Conservation (phyloP, 2,113 vertebrate species). For the Zosterops hypoxanthus region DNA sequence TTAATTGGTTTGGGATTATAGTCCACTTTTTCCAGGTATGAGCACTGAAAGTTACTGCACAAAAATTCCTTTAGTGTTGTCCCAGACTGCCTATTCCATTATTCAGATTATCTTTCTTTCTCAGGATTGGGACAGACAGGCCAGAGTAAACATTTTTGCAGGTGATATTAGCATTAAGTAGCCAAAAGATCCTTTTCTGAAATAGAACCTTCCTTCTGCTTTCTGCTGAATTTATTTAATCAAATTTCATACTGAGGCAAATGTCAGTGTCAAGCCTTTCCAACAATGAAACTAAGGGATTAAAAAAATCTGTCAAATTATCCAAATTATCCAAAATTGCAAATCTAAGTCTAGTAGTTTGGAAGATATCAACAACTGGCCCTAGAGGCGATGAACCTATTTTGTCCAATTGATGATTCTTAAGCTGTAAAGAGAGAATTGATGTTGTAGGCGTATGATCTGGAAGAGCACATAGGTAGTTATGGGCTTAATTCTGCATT, state of each 20-base stretch:
- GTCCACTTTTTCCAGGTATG: neutral
- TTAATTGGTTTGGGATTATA: neutral
- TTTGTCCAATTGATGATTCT: neutral
- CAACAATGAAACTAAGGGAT: neutral
- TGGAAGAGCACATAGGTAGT: neutral
- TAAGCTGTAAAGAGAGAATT: neutral
- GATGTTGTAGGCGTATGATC: fast-evolving
- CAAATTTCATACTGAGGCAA: neutral
- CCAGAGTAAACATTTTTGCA: neutral
- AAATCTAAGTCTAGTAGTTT: neutral
- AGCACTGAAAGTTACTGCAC: neutral
- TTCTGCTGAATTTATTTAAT: neutral
- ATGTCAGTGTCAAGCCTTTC: neutral
- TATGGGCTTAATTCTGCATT: neutral
- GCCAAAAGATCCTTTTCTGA: fast-evolving
- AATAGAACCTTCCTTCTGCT: neutral
- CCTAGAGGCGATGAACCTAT: neutral
- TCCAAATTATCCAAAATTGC: neutral
- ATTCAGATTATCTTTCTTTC: neutral
- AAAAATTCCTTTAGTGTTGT: neutral
- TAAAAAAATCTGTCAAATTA: neutral
- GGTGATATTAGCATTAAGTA: neutral
- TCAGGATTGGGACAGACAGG: neutral
- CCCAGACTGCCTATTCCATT: neutral
- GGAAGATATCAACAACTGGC: neutral